Evolutionary conservation across 1,140 invertebrate genomes (phyloP).

Genomic region (Gonatopus flavifemur): DNA sequence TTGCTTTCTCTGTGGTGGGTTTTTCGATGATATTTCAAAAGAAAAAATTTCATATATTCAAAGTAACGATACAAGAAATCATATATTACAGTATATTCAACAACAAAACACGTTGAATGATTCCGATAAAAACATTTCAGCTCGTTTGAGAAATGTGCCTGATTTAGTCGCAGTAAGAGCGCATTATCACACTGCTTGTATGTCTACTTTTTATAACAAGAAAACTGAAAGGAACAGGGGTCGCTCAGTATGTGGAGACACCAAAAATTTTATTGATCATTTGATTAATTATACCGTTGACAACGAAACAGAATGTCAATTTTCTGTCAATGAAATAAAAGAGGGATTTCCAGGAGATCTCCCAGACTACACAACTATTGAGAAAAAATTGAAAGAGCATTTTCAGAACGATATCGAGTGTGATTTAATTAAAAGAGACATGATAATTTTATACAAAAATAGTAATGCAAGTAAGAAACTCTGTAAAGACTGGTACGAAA

Average conservation of each 20-base stretch:
- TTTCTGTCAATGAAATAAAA: constrained; percentile 3
- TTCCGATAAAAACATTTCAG: background rate
- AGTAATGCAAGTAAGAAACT: constrained; percentile 3
- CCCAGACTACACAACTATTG: background rate
- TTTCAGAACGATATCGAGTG: constrained; percentile 9
- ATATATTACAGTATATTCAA: constrained; percentile 2
- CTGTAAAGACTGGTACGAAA: constrained; percentile 5
- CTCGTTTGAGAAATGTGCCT: constrained; percentile 1
- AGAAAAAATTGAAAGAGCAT: constrained; percentile 7
- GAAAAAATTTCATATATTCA: background rate
- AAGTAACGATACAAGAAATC: background rate
- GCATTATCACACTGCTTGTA: constrained; percentile 1
- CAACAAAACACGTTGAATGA: constrained; percentile 2
- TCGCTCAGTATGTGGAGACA: background rate
- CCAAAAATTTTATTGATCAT: background rate
- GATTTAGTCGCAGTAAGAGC: constrained; percentile 4
- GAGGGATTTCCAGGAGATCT: background rate
- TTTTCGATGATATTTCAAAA: background rate
- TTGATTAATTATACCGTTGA: constrained; percentile 1
- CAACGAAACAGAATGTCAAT: constrained; percentile 8
- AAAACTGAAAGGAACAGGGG: background rate
- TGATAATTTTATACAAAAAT: constrained; percentile 4
- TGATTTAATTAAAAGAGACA: background rate
- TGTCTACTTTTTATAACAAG: constrained; percentile 1
- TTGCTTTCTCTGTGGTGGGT: constrained; percentile 2